Percentiles rank a stretch among this genome's conserved stretches.
Conservation (phyloP, 2,888 invertebrate species). For the Drosophila gaucha region DNA sequence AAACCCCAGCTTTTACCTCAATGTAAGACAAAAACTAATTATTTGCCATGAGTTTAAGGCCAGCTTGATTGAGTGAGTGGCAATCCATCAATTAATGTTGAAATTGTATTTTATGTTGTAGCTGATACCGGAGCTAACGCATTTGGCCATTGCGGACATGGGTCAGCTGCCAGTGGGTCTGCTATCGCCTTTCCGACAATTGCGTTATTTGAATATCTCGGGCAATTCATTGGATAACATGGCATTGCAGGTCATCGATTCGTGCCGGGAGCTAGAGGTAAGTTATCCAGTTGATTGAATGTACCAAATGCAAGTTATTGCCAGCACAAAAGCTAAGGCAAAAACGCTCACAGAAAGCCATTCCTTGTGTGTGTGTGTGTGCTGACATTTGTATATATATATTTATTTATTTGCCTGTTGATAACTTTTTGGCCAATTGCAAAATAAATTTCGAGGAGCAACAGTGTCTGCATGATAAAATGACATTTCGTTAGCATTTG, state of each 20-base stretch:
- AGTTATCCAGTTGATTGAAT: slow-evolving; percentile 48
- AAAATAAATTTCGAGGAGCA: slow-evolving; percentile 48
- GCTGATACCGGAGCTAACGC: slow-evolving; percentile 83
- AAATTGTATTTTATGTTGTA: slow-evolving; percentile 44
- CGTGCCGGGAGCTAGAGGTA: slow-evolving; percentile 84
- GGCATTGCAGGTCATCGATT: slow-evolving; percentile 84
- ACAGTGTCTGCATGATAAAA: slow-evolving; percentile 30
- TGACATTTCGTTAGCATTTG: slow-evolving; percentile 46
- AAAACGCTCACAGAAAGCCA: too few species aligned
- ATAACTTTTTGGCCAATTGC: slow-evolving; percentile 58
- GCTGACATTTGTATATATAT: slow-evolving; percentile 25
- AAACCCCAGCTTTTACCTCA: not conserved
- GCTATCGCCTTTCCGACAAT: slow-evolving; percentile 84
- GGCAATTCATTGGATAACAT: slow-evolving; percentile 88
- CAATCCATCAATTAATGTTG: slow-evolving; percentile 35
- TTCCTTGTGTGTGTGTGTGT: too few species aligned
- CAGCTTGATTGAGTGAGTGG: slow-evolving; percentile 21
- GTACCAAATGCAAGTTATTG: slow-evolving; percentile 17
- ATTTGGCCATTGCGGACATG: slow-evolving; percentile 84
- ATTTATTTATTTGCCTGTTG: slow-evolving; percentile 50
- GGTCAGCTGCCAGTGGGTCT: slow-evolving; percentile 84
- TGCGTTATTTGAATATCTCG: slow-evolving; percentile 90
- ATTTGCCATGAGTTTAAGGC: not conserved
- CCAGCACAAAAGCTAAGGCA: too few species aligned
- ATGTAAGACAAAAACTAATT: slow-evolving; percentile 1